Percentiles rank a stretch among this genome's conserved stretches.
These are phyloP conservation scores for Dusona sp. DNA, from an alignment of 2,888 invertebrate species.

Conservation along the genomic window DNA sequence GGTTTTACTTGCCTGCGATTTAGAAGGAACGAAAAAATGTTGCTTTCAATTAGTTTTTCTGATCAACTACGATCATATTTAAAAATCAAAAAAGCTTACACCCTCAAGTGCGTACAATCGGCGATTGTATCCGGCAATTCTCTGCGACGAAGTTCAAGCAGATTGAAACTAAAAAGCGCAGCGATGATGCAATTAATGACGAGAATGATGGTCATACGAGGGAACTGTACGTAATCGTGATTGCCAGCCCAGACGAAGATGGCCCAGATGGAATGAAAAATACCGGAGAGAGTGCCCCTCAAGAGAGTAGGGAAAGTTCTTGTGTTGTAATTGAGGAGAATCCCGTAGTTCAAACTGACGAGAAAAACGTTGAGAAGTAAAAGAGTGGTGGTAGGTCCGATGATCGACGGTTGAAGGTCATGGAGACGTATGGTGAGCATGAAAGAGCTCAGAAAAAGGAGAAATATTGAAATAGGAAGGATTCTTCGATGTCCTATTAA, in stretches of 20 bases:
- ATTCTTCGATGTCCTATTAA: conserved; percentile 71
- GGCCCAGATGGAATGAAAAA: conserved; percentile 68
- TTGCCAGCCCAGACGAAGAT: conserved; percentile 71
- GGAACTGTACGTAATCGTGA: conserved; percentile 67
- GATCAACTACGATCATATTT: too few relatives aligned
- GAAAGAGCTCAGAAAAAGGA: conserved; percentile 68
- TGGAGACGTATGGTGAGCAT: conserved; percentile 65
- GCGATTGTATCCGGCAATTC: conserved; percentile 72
- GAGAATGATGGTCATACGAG: conserved; percentile 60
- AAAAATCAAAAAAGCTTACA: conserved; percentile 52
- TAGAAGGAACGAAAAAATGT: neutral
- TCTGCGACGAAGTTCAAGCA: conserved; percentile 66
- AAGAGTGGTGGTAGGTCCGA: conserved; percentile 69
- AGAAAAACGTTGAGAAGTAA: conserved; percentile 65
- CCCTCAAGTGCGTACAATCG: conserved; percentile 66
- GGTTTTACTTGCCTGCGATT: conserved; percentile 68
- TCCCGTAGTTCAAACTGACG: conserved; percentile 70
- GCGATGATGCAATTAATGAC: conserved; percentile 68
- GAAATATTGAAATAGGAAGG: conserved; percentile 64
- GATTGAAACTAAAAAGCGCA: conserved; percentile 68
- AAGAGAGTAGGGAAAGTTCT: conserved; percentile 71
- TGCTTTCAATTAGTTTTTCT: neutral
- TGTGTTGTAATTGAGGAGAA: conserved; percentile 70
- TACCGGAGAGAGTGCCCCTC: conserved; percentile 69
- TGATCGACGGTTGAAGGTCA: conserved; percentile 61